phyloP scores from a whole-genome alignment of 2,888 invertebrate genomes.

The Coelinius sp. region DNA sequence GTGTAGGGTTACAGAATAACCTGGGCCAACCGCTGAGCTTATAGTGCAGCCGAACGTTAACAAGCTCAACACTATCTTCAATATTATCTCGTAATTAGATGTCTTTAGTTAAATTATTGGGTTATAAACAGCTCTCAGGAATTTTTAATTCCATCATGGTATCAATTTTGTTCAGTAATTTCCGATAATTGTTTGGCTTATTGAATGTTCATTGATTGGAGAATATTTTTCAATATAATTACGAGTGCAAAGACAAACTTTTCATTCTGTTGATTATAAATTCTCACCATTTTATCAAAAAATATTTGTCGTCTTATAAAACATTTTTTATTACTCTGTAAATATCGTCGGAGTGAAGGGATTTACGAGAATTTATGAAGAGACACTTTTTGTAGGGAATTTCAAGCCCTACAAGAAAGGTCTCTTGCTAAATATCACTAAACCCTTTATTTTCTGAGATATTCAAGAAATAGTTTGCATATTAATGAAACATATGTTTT shows the following conservation, averaged over 20 bases:
- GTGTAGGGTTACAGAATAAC: conserved; percentile 67
- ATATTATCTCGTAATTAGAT: conserved; percentile 1
- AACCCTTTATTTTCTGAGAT: too few relatives aligned
- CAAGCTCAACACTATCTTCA: conserved; percentile 36
- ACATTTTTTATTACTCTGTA: too few relatives aligned
- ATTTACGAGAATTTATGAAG: too few relatives aligned
- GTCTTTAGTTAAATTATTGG: not conserved
- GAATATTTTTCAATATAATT: not conserved
- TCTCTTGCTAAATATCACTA: too few relatives aligned
- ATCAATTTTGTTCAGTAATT: not conserved
- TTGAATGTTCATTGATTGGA: not conserved
- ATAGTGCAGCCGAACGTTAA: conserved; percentile 14
- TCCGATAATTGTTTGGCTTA: not conserved
- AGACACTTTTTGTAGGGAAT: too few relatives aligned
- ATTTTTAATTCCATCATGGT: not conserved
- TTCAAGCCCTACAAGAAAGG: too few relatives aligned
- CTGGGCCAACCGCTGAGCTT: conserved; percentile 63
- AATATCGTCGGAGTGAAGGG: too few relatives aligned
- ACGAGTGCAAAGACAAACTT: not conserved
- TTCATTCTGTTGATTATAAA: too few relatives aligned
- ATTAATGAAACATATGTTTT: too few relatives aligned
- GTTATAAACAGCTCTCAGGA: not conserved
- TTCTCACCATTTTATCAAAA: too few relatives aligned
- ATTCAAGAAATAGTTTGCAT: too few relatives aligned
- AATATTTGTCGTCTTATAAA: too few relatives aligned